Conservation (phyloP, 2,113 vertebrate species). For the Aramus guarauna region DNA sequence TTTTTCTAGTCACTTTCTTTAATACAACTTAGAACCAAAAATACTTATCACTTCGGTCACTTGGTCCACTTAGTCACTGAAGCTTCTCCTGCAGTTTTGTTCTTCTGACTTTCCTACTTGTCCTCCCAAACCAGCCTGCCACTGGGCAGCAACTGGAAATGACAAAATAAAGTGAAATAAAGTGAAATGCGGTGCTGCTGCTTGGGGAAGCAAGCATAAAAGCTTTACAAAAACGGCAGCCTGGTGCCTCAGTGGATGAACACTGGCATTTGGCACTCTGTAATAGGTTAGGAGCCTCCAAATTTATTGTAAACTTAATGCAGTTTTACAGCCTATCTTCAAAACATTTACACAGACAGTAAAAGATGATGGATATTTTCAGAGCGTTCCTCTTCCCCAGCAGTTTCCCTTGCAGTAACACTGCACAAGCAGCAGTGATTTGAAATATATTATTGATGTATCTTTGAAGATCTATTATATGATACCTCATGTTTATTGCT, state of each 20-base stretch:
- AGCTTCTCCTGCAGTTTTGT: background rate
- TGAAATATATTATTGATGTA: conserved; percentile 36
- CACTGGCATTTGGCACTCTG: background rate
- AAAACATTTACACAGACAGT: conserved; percentile 56
- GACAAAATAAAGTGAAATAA: background rate
- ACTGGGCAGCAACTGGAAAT: background rate
- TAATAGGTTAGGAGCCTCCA: background rate
- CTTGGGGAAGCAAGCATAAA: background rate
- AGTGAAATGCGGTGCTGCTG: background rate
- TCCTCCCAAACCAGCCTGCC: background rate
- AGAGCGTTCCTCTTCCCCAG: background rate
- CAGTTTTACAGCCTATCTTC: conserved; percentile 39
- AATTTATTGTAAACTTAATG: conserved; percentile 52
- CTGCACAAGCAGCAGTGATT: background rate
- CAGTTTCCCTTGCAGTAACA: background rate
- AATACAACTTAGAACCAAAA: background rate
- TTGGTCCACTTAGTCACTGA: background rate
- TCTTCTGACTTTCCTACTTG: background rate
- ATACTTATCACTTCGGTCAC: background rate
- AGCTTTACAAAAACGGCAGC: background rate
- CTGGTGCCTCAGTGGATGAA: background rate
- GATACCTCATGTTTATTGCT: conserved; percentile 25
- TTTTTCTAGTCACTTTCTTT: background rate
- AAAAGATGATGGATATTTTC: conserved; percentile 62
- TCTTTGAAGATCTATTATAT: conserved; percentile 31